phyloP scores from a whole-genome alignment of 2,797 vertebrate genomes.

The Danio albolineatus region DNA sequence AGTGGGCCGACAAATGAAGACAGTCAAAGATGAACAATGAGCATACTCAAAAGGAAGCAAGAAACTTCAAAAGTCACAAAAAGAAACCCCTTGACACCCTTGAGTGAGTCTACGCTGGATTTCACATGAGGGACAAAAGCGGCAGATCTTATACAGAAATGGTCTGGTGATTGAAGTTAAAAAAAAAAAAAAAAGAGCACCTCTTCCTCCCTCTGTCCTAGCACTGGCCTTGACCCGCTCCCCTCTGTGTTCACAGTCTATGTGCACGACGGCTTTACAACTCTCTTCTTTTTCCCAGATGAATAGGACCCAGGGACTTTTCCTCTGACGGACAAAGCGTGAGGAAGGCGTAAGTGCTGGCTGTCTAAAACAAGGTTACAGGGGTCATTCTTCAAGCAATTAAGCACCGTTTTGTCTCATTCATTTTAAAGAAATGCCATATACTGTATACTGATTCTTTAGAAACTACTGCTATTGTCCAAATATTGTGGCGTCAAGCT shows the following conservation, averaged over 20 bases:
- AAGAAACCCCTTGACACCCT: conserved; percentile 5
- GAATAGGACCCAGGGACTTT: conserved; percentile 39
- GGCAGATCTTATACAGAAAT: conserved; percentile 15
- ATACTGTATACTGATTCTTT: conserved; percentile 2
- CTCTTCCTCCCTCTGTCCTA: conserved; percentile 20
- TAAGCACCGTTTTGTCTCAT: conserved; percentile 26
- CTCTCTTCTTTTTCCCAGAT: conserved; percentile 32
- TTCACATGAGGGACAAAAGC: conserved; percentile 35
- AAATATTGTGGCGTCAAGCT: neutral
- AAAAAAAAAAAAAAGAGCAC: neutral
- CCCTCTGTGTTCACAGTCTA: conserved; percentile 24
- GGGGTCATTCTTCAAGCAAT: conserved; percentile 44
- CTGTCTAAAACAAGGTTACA: conserved; percentile 40
- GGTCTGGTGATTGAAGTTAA: conserved; percentile 32
- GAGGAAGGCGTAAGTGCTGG: neutral
- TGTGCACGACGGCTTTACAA: conserved; percentile 15
- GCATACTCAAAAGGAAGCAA: neutral
- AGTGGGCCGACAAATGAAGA: neutral
- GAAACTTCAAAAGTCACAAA: conserved; percentile 1
- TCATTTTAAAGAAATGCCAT: conserved; percentile 24
- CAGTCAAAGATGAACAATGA: neutral
- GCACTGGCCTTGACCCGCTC: conserved; percentile 36
- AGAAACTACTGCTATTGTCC: neutral
- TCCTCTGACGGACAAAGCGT: conserved; percentile 7
- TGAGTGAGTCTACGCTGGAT: conserved; percentile 20